phyloP scores from a whole-genome alignment of 2,113 vertebrate genomes.

The Gymnobelideus leadbeateri region DNA sequence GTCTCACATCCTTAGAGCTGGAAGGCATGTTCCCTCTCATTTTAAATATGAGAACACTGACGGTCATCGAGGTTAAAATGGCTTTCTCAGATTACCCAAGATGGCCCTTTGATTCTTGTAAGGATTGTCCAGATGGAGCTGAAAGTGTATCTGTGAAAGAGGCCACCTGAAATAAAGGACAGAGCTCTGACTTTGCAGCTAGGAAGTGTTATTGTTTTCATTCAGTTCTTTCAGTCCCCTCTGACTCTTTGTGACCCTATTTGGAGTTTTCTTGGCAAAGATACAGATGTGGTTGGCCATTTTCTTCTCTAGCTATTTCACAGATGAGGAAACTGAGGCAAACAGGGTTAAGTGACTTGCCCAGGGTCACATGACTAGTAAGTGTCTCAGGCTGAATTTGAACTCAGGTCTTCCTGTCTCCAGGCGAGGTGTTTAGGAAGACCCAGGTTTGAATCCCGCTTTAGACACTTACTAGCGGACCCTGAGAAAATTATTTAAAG shows the following conservation, averaged over 20 bases:
- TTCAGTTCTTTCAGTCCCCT: background rate
- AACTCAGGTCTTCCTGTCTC: background rate
- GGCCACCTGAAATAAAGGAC: background rate
- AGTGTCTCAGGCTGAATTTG: background rate
- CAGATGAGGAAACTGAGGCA: background rate
- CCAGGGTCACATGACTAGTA: background rate
- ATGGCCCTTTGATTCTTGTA: background rate
- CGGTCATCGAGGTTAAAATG: background rate
- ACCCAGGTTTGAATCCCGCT: background rate
- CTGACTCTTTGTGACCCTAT: background rate
- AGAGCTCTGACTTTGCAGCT: background rate
- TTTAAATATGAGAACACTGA: background rate
- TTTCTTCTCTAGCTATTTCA: background rate
- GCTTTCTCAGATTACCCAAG: background rate
- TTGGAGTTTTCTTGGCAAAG: background rate
- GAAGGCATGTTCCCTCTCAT: background rate
- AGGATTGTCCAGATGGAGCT: background rate
- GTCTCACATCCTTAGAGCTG: background rate
- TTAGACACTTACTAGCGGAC: background rate
- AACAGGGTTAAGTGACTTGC: background rate
- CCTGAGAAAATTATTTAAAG: background rate
- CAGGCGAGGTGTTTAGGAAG: background rate
- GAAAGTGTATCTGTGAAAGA: background rate
- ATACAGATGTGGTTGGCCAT: background rate
- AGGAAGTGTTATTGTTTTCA: background rate